Evolutionary conservation across 2,888 invertebrate species (phyloP).

Genomic region (Melanchra persicariae): DNA sequence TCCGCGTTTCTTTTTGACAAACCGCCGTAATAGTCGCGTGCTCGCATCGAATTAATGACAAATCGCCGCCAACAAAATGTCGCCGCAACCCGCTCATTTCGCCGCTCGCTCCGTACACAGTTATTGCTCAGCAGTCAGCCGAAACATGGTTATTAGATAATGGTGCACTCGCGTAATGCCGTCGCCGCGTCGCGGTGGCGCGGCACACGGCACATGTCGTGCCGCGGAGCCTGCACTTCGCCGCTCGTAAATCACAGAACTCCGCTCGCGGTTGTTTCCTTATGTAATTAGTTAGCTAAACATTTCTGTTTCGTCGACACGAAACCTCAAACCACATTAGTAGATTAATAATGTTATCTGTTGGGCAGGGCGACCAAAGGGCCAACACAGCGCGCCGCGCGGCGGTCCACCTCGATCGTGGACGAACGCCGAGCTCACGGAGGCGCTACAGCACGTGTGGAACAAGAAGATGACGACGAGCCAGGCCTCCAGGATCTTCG

Average conservation of each 20-base stretch:
- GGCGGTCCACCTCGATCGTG: conserved; percentile 97
- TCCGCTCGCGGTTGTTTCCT: conserved; percentile 72
- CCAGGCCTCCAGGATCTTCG: conserved; percentile 97
- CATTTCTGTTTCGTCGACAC: conserved; percentile 74
- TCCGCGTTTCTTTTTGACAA: conserved; percentile 86
- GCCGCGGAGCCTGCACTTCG: conserved; percentile 76
- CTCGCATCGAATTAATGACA: conserved; percentile 87
- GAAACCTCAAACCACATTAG: conserved; percentile 63
- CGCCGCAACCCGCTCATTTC: conserved; percentile 88
- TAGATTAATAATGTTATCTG: conserved; percentile 57
- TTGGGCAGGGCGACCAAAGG: conserved; percentile 94
- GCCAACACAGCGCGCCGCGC: conserved; percentile 97
- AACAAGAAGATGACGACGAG: conserved; percentile 98
- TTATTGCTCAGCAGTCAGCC: conserved; percentile 76
- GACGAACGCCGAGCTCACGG: conserved; percentile 97
- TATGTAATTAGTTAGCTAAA: conserved; percentile 82
- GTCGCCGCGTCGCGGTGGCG: conserved; percentile 74
- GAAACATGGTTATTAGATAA: conserved; percentile 89
- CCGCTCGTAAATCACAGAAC: conserved; percentile 83
- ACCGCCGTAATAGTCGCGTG: conserved; percentile 88
- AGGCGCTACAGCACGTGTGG: conserved; percentile 98
- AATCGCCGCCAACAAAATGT: conserved; percentile 84
- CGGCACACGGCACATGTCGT: conserved; percentile 84
- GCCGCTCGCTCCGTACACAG: conserved; percentile 79
- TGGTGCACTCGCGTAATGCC: conserved; percentile 84